phyloP scores from a whole-genome alignment of 2,888 invertebrate species.

The Coleophora deauratella region DNA sequence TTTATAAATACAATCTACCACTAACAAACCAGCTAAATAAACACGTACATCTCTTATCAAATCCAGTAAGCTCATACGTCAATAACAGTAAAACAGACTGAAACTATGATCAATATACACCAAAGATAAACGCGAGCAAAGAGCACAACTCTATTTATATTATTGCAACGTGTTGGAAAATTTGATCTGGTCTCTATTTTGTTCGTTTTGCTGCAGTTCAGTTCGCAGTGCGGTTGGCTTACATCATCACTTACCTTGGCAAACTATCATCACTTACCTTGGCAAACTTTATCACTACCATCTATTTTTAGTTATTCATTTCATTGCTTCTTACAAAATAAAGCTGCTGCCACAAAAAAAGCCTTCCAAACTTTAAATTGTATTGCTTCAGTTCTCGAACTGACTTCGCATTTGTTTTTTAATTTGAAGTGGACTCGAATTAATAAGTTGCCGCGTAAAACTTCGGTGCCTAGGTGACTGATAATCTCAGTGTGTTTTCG shows the following conservation, averaged over 20 bases:
- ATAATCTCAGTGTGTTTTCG: conserved; percentile 44
- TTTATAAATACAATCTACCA: too few species aligned
- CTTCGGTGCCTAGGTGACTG: conserved; percentile 21
- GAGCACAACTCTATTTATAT: conserved; percentile 1
- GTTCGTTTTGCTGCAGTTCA: background rate
- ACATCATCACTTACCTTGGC: background rate
- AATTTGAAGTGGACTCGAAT: too few species aligned
- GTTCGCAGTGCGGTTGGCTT: background rate
- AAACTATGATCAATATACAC: too few species aligned
- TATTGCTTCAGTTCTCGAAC: too few species aligned
- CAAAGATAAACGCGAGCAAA: too few species aligned
- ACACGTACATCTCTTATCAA: too few species aligned
- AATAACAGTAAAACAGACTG: too few species aligned
- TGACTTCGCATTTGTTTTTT: too few species aligned
- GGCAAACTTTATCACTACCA: background rate
- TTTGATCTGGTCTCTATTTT: conserved; percentile 2
- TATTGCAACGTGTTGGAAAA: conserved; percentile 11
- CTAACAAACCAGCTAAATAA: too few species aligned
- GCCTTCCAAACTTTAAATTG: too few species aligned
- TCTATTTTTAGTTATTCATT: background rate
- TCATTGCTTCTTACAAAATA: background rate
- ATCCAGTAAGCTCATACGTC: too few species aligned
- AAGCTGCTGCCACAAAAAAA: too few species aligned
- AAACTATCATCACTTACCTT: background rate
- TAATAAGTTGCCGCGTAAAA: conserved; percentile 9